Conservation (phyloP, 2,113 vertebrate genomes). For the Dicaeum eximium region DNA sequence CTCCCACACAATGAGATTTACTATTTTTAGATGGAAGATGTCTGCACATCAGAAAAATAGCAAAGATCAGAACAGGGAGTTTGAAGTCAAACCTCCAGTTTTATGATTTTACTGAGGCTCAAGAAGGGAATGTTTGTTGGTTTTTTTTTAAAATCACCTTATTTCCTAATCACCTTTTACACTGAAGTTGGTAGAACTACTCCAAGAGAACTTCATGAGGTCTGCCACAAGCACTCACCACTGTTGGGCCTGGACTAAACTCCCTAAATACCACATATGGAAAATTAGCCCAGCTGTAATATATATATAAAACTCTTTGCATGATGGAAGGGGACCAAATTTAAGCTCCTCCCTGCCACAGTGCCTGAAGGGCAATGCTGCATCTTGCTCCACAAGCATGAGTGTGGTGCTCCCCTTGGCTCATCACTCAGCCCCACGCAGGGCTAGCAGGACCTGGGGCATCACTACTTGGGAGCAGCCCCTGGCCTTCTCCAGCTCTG, state of each 20-base stretch:
- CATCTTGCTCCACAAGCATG: neutral
- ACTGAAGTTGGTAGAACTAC: neutral
- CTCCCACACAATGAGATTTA: constrained; percentile 31
- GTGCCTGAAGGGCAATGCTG: fast-evolving
- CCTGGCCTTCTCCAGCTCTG: neutral
- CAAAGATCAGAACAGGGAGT: neutral
- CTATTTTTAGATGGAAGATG: constrained; percentile 23
- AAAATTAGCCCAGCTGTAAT: neutral
- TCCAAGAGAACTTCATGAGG: neutral
- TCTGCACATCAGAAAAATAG: neutral
- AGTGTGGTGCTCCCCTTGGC: neutral
- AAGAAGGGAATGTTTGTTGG: neutral
- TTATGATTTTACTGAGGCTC: neutral
- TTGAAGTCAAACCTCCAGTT: neutral
- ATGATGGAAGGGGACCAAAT: neutral
- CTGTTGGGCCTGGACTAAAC: neutral
- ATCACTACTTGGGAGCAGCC: neutral
- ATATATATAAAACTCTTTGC: fast-evolving
- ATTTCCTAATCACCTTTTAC: neutral
- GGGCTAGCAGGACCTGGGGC: neutral
- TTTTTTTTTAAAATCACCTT: neutral
- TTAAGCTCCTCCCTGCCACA: neutral
- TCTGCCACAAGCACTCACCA: neutral
- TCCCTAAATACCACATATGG: neutral
- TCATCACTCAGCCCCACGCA: neutral